Evolutionary conservation across 1,140 invertebrate species (phyloP).

Genomic region (Cepaea nemoralis): DNA sequence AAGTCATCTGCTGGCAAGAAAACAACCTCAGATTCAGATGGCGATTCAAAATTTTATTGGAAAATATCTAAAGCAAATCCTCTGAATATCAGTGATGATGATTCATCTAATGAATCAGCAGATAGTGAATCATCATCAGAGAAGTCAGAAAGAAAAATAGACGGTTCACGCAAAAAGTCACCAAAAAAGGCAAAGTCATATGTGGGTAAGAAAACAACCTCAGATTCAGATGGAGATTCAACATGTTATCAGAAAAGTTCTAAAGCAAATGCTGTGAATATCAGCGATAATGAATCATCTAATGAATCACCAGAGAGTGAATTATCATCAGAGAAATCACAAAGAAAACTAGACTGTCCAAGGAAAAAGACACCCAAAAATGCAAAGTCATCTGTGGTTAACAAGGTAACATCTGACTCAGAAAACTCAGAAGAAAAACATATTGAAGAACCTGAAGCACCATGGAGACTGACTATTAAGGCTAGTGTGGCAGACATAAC

Average conservation of each 20-base stretch:
- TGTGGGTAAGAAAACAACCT: not conserved
- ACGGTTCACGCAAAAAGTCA: no score
- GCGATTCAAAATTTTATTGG: no score
- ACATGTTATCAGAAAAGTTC: not conserved
- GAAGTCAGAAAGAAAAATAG: no score
- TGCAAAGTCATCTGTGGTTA: not conserved
- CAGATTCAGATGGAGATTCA: not conserved
- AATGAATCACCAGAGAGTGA: not conserved
- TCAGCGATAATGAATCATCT: not conserved
- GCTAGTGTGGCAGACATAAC: not conserved
- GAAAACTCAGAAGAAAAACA: not conserved
- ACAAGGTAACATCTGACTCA: not conserved
- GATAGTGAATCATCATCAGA: no score
- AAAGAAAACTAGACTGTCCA: not conserved
- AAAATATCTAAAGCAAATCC: no score
- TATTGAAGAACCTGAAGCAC: not conserved
- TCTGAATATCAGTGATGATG: no score
- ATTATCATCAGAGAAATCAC: not conserved
- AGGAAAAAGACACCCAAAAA: not conserved
- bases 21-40: no score
- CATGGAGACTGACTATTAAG: slow-evolving; percentile 1
- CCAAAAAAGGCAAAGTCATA: no score
- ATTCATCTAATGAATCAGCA: no score
- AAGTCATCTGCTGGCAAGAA: no score
- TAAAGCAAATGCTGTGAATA: not conserved